phyloP scores from a whole-genome alignment of 2,797 vertebrate species.

The Schizothorax lantsangensis region DNA sequence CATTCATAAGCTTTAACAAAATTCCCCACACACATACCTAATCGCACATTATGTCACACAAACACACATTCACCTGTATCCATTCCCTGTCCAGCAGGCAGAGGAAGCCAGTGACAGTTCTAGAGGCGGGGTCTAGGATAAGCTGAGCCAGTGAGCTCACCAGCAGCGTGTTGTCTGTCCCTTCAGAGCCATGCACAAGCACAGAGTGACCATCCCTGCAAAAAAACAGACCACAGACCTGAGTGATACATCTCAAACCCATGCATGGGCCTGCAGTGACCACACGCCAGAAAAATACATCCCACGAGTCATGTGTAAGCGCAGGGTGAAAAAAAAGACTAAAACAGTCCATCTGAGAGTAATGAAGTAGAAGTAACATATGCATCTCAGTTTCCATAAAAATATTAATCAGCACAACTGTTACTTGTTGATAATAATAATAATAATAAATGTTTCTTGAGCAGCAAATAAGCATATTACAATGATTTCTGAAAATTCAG shows the following conservation, averaged over 20 bases:
- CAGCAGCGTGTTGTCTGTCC: constrained; percentile 84
- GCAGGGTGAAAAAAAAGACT: neutral
- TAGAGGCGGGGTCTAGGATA: constrained; percentile 85
- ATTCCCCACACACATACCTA: neutral
- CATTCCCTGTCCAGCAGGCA: constrained; percentile 87
- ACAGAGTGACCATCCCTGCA: constrained; percentile 83
- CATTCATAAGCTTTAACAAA: neutral
- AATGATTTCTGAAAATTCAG: neutral
- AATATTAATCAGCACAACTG: neutral
- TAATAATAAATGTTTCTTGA: neutral
- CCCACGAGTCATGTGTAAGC: neutral
- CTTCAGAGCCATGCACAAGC: constrained; percentile 86
- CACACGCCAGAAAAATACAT: neutral
- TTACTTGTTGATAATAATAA: neutral
- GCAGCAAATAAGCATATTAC: neutral
- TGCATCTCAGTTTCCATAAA: neutral
- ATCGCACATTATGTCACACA: neutral
- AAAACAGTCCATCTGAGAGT: neutral
- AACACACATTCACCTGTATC: constrained; percentile 80
- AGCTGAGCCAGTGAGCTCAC: constrained; percentile 88
- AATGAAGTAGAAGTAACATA: neutral
- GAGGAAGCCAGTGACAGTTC: constrained; percentile 85
- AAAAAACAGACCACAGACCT: constrained; percentile 18
- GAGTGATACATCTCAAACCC: neutral
- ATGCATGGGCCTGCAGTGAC: neutral